phyloP scores from a whole-genome alignment of 2,113 vertebrate species.

The Cinclus mexicanus region DNA sequence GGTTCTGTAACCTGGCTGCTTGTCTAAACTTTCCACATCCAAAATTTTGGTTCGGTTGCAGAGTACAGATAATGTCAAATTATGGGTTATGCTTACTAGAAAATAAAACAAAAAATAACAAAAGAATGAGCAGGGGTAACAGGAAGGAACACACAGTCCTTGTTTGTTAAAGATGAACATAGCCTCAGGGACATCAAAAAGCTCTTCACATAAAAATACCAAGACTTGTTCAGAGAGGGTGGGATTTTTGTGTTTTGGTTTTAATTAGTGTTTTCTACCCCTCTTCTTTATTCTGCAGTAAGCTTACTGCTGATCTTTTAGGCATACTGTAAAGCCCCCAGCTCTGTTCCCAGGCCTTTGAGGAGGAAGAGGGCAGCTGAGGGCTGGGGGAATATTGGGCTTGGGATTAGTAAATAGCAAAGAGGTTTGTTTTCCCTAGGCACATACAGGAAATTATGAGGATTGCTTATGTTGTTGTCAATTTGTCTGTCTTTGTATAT shows the following conservation, averaged over 20 bases:
- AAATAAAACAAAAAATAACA: not conserved
- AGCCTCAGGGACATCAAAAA: not conserved
- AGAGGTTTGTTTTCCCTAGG: slow-evolving; percentile 25
- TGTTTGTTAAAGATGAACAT: not conserved
- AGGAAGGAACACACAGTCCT: not conserved
- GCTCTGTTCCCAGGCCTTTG: slow-evolving; percentile 18
- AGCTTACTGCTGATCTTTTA: not conserved
- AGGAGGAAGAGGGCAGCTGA: not conserved
- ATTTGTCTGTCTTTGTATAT: slow-evolving; percentile 2
- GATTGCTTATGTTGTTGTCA: not conserved
- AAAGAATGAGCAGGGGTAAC: not conserved
- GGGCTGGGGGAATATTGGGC: not conserved
- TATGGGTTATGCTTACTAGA: not conserved
- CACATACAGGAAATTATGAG: slow-evolving; percentile 34
- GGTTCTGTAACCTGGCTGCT: not conserved
- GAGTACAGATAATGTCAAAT: not conserved
- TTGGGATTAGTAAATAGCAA: slow-evolving; percentile 6
- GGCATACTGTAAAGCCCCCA: not conserved
- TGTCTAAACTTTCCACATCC: not conserved
- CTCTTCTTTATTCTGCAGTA: not conserved
- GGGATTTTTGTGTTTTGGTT: accelerated
- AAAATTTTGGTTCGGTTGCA: not conserved
- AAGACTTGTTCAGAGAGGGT: not conserved
- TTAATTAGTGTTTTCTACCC: not conserved
- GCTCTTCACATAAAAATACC: not conserved